phyloP scores from a whole-genome alignment of 2,797 vertebrate genomes.

The Coilia nasus region DNA sequence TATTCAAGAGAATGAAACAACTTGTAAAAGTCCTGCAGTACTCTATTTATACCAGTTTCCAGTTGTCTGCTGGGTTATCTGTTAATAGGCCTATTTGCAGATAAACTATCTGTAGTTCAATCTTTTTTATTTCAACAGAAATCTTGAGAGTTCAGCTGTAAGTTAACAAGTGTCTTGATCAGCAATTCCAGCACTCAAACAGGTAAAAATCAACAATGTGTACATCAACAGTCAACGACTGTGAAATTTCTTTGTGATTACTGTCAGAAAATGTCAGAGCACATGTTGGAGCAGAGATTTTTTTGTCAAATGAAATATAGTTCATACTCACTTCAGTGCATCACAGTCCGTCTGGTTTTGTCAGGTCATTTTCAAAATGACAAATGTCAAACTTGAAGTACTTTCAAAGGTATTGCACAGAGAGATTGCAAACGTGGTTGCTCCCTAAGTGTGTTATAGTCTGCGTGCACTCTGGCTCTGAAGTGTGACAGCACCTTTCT shows the following conservation, averaged over 20 bases:
- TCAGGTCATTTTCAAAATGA: background rate
- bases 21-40: background rate
- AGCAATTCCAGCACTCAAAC: too few species aligned
- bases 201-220: too few species aligned
- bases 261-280: background rate
- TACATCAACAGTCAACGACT: too few species aligned
- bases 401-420: background rate
- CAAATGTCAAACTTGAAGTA: background rate
- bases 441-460: background rate
- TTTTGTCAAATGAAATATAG: background rate
- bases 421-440: background rate
- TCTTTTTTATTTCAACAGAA: too few species aligned
- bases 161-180: too few species aligned
- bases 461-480: background rate
- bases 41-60: background rate
- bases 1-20: background rate
- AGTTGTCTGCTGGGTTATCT: background rate
- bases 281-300: background rate
- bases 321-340: conserved; percentile 12
- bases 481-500: too few species aligned
- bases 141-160: too few species aligned
- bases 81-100: background rate
- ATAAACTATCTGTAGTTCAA: too few species aligned
- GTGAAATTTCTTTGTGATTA: background rate
- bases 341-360: background rate